These are phyloP conservation scores for Sericinus montela DNA, from an alignment of 2,888 invertebrate species.

Conservation along the genomic window DNA sequence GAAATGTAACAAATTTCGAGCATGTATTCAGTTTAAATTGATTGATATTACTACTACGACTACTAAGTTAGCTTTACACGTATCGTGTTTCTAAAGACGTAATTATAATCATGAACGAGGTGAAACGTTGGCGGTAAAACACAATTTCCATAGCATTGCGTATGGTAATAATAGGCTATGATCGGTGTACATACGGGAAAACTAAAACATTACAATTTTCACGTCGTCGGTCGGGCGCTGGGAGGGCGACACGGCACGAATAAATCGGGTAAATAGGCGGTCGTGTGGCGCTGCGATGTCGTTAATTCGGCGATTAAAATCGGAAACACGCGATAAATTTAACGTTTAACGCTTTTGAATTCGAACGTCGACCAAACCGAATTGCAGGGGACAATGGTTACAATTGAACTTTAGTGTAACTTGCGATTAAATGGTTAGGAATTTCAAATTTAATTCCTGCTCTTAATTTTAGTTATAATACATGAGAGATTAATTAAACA, in stretches of 20 bases:
- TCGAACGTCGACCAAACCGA: conserved; percentile 44
- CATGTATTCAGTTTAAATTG: no score
- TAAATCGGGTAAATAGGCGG: conserved; percentile 56
- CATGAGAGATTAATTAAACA: no score
- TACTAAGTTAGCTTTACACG: no score
- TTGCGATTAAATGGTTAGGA: conserved; percentile 14
- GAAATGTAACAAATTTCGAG: no score
- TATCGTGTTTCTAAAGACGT: no score
- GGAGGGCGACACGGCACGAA: conserved; percentile 35
- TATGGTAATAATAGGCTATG: conserved; percentile 11
- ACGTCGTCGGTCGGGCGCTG: conserved; percentile 18
- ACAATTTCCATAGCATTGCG: not conserved
- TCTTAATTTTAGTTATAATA: not conserved
- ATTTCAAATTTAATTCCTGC: conserved; percentile 5
- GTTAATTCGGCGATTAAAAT: conserved; percentile 75
- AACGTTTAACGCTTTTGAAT: conserved; percentile 63
- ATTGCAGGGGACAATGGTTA: conserved; percentile 35
- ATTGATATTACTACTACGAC: no score
- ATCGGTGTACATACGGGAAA: conserved; percentile 13
- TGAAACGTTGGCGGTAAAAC: not conserved
- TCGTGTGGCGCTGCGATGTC: conserved; percentile 45
- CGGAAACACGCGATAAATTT: conserved; percentile 73
- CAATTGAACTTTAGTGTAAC: conserved; percentile 25
- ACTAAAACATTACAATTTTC: conserved; percentile 26
- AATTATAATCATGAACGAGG: no score